Evolutionary conservation across 2,797 vertebrate species (phyloP).

Genomic region (Loriculus beryllinus): DNA sequence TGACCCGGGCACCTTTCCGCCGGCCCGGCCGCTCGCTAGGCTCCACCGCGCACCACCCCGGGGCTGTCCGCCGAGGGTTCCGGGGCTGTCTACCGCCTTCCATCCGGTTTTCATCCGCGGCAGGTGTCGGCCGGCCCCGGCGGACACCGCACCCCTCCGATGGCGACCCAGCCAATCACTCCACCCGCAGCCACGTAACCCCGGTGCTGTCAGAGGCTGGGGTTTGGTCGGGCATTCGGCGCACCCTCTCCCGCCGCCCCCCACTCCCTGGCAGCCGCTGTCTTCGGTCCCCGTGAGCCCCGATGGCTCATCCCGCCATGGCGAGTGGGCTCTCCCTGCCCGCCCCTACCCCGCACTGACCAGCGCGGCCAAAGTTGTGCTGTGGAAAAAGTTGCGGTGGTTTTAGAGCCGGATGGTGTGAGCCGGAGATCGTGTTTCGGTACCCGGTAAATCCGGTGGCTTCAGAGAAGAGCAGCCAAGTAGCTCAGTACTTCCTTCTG

Average conservation of each 20-base stretch:
- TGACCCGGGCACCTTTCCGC: accelerated
- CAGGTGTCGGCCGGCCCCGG: background rate
- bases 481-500: constrained; percentile 34
- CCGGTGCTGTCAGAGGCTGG: background rate
- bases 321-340: background rate
- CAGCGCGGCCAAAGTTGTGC: background rate
- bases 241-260: too few species aligned
- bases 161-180: background rate
- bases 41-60: accelerated
- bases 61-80: background rate
- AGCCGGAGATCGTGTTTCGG: background rate
- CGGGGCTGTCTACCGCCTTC: background rate
- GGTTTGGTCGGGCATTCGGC: background rate
- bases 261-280: too few species aligned
- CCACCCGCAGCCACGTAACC: background rate
- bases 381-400: background rate
- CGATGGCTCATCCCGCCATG: too few species aligned
- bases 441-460: constrained; percentile 8
- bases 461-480: constrained; percentile 30
- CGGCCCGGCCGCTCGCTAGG: accelerated
- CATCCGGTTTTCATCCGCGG: background rate
- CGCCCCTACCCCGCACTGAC: background rate
- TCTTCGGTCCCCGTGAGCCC: background rate
- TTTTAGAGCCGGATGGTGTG: background rate
- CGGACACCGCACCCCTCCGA: too few species aligned